Percentiles rank a stretch among this genome's conserved stretches.
These are phyloP conservation scores for Cichlasoma orientale DNA, from an alignment of 2,797 vertebrate species.

Conservation along the genomic window DNA sequence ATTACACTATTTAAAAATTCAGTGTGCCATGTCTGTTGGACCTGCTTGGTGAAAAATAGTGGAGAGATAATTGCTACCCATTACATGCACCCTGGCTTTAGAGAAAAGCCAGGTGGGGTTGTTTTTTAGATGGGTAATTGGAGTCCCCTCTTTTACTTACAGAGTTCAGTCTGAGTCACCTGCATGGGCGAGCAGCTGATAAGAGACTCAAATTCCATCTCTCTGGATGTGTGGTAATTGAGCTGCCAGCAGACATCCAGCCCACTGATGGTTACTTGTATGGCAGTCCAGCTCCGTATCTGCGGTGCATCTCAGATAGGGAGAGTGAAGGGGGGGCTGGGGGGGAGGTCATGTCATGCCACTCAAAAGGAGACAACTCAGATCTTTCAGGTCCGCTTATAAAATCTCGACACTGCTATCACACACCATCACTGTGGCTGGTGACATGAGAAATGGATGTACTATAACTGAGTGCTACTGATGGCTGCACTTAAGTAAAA, in stretches of 20 bases:
- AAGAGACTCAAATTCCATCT: slow-evolving; percentile 47
- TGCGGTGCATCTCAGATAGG: slow-evolving; percentile 32
- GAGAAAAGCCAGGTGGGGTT: slow-evolving; percentile 39
- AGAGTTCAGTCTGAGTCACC: slow-evolving; percentile 60
- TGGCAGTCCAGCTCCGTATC: slow-evolving; percentile 42
- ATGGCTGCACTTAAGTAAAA: slow-evolving; percentile 10
- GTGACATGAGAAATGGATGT: slow-evolving; percentile 42
- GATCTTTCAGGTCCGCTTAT: slow-evolving; percentile 28
- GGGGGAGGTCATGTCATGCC: slow-evolving; percentile 46
- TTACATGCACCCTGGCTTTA: slow-evolving; percentile 29
- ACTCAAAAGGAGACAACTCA: slow-evolving; percentile 53
- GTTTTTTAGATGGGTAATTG: slow-evolving; percentile 67
- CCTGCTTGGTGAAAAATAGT: slow-evolving; percentile 10
- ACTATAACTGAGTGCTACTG: slow-evolving; percentile 21
- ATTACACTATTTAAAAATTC: slow-evolving; percentile 46
- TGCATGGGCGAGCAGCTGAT: slow-evolving; percentile 62
- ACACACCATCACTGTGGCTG: slow-evolving; percentile 29
- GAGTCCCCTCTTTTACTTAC: slow-evolving; percentile 35
- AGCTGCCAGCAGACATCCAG: slow-evolving; percentile 58
- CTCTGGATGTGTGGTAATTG: slow-evolving; percentile 60
- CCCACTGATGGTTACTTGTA: slow-evolving; percentile 33
- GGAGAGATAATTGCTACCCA: slow-evolving; percentile 44
- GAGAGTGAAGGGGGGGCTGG: slow-evolving; percentile 16
- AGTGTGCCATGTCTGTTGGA: slow-evolving; percentile 22
- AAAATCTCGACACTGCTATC: slow-evolving; percentile 32